Base-by-base conservation (phyloP, 2,113 vertebrate species). In the Chlorodrepanis virens region DNA sequence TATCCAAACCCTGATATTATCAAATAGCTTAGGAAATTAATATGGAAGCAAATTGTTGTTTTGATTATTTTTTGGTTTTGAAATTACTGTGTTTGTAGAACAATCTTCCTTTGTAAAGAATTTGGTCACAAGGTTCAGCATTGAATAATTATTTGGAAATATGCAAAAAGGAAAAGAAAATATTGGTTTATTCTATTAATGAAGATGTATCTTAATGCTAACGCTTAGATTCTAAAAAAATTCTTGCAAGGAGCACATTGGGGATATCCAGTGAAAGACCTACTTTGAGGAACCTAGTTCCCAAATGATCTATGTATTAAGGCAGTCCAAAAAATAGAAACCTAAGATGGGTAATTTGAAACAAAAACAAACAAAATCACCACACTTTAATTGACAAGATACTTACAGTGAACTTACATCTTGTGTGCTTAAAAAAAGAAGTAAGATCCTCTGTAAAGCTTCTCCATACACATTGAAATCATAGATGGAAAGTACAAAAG, bases 1-100 rank as follows among this genome's bases (percentile, higher is more conserved):
- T 88, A 92, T 94, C 91, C 78, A 97, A 96, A 96, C 50, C 19
- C 78, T 93, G 83, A 82, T 97, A 86, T 71, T 80, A 88, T 42
- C 83, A 94, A 86, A 69, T 71, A 68, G 24, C 27, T 95, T 67
- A 94, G n/a, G 47, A 96, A 96, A 95, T 96, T 81, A 87, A 29
- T 93, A 90, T 49, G 22, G 82, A 96, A 84, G 35, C 93, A 33
- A 86, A 87, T 27, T 89, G 10, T 65, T 85, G 31, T 37, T 88
- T 61, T 91, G 17, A 63, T 68, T n/a, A 5, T 53, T 67, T 5
- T 83, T 72, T 50, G 3, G 10, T 75, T 81, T 83, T 33, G 61
- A 65, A 78, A 71, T 79, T 87, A 44, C 19, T 64, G 11, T 28
- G 5, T 39, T 88, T 75, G 64, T 47, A 61, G 12, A 65, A 52